Evolutionary conservation across 2,113 vertebrate species (phyloP).

Genomic region (Tetrao urogallus): DNA sequence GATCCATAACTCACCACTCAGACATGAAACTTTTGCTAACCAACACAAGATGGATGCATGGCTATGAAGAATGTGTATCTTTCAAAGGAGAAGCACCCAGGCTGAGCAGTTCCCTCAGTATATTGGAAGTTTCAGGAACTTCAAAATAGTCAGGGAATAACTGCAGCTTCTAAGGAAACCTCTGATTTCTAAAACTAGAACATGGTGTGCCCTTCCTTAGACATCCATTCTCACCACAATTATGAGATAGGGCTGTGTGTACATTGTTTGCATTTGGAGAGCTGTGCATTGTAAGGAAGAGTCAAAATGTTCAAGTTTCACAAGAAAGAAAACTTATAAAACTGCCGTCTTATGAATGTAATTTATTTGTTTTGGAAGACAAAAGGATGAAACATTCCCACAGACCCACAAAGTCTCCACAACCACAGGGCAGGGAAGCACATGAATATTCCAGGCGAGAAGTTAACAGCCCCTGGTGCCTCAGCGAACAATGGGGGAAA

Average conservation of each 20-base stretch:
- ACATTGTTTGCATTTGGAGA: slow-evolving; percentile 23
- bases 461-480: slow-evolving; percentile 44
- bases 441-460: slow-evolving; percentile 60
- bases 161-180: not conserved
- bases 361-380: slow-evolving; percentile 70
- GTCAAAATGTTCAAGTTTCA: slow-evolving; percentile 60
- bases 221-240: not conserved
- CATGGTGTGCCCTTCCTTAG: not conserved
- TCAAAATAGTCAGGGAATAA: not conserved
- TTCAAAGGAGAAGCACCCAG: not conserved
- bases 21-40: not conserved
- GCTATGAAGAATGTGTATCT: slow-evolving; percentile 9
- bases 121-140: not conserved
- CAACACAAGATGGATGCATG: not conserved
- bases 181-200: not conserved
- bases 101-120: not conserved
- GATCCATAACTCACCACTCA: not conserved
- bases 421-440: slow-evolving; percentile 66
- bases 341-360: slow-evolving; percentile 65
- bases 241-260: not conserved
- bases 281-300: slow-evolving; percentile 41
- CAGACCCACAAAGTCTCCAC: slow-evolving; percentile 43
- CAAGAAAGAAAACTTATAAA: slow-evolving; percentile 71
- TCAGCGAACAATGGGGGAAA: slow-evolving; percentile 45
- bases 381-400: slow-evolving; percentile 68